These are phyloP conservation scores for Aromia moschata DNA, from an alignment of 2,888 invertebrate species.

Conservation along the genomic window DNA sequence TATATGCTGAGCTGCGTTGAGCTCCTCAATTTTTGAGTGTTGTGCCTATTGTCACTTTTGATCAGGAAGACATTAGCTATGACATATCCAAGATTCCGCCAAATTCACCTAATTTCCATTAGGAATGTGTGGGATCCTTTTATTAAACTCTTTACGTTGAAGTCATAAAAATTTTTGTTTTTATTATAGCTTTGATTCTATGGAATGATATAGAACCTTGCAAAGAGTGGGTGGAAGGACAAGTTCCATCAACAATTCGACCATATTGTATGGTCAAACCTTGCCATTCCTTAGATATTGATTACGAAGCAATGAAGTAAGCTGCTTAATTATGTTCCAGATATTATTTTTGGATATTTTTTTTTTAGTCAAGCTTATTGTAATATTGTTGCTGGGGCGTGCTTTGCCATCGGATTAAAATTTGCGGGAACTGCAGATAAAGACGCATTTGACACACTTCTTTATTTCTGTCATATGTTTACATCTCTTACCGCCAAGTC, in stretches of 20 bases:
- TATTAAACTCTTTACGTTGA: too few relatives aligned
- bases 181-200: conserved; percentile 76
- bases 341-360: conserved; percentile 39
- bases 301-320: conserved; percentile 94
- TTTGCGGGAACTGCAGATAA: conserved; percentile 92
- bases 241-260: conserved; percentile 80
- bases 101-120: too few relatives aligned
- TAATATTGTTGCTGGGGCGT: conserved; percentile 94
- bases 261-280: conserved; percentile 83
- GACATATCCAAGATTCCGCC: too few relatives aligned
- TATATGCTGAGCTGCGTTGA: too few relatives aligned
- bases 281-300: conserved; percentile 72
- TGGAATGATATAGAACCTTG: conserved; percentile 88
- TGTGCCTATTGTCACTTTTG: too few relatives aligned
- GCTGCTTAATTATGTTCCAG: conserved; percentile 35
- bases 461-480: conserved; percentile 77
- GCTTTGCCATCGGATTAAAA: conserved; percentile 90
- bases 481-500: conserved; percentile 74
- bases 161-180: too few relatives aligned
- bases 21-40: too few relatives aligned
- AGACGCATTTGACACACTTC: conserved; percentile 81
- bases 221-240: conserved; percentile 83
- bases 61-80: too few relatives aligned
- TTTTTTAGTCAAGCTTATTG: conserved; percentile 89
- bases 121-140: too few relatives aligned